Evolutionary conservation across 2,888 invertebrate species (phyloP), one percentile per base, ranked within the genome.

Genomic region (Dynastes grantii): DNA sequence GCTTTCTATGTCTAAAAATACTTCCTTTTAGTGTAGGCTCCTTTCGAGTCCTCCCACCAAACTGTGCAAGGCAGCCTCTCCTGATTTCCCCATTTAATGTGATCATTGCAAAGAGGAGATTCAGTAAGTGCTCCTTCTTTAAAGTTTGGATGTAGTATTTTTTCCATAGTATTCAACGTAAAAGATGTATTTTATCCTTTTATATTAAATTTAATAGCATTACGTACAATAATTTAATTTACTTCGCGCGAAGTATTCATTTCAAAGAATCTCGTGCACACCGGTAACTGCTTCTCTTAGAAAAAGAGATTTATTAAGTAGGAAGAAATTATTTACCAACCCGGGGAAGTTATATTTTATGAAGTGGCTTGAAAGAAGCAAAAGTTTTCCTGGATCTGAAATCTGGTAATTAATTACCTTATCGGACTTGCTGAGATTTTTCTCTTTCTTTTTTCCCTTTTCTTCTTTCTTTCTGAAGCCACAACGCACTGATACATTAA

Each of bases 291-390:
- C 40, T 27, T 75, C 16, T 27, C 27, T 75, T 73, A 40, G 58
- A 27, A 13, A 37, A 45, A 27, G 32, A 75, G 73, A 75, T 75
- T 75, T 75, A 75, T 75, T 75, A 75, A 75, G 55, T 75, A 61
- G 45, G 58, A 73, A 64, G 73, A 78, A 78, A 78, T 78, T 73
- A 78, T 70, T 78, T 78, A 64, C 40, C 73, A 68, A 71, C 70
- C 58, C 55, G 40, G 76, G 65, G 40, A 78, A 78, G 71, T 64
- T 78, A 78, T 64, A 64, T 71, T 53, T 73, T 71, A 63, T 78
- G 78, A 78, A 78, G 73, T 61, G 73, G 45, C 73, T 75, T 75
- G 73, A 75, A 75, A 75, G 49, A 40, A 55, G 73, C 63, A 61
- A 61, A 73, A 75, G 73, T 75, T 75, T 75, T 75, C 61, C 73